These are phyloP conservation scores for Gastrophryne carolinensis DNA, from an alignment of 2,797 vertebrate genomes.

Conservation along the genomic window DNA sequence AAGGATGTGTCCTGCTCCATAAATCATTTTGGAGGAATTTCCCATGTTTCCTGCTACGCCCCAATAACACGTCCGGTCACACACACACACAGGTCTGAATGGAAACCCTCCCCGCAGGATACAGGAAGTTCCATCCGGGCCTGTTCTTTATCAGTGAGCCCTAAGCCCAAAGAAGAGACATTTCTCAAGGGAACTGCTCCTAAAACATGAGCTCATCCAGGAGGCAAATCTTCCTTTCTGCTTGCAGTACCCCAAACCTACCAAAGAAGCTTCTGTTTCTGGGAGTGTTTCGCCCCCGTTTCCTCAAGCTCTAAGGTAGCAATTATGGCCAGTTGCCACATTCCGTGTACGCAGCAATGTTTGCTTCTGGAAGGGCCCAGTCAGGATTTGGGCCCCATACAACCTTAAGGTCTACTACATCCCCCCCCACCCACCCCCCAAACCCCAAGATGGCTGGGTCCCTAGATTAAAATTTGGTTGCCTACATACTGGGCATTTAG, in stretches of 20 bases:
- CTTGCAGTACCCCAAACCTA: neutral
- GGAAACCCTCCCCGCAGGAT: neutral
- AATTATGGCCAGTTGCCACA: too few relatives aligned
- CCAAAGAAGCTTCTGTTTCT: too few relatives aligned
- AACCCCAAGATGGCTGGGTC: too few relatives aligned
- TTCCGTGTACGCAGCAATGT: too few relatives aligned
- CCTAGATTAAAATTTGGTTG: too few relatives aligned
- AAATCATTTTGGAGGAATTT: neutral
- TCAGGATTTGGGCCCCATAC: too few relatives aligned
- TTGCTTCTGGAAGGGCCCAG: too few relatives aligned
- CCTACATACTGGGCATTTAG: too few relatives aligned
- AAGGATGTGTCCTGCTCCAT: neutral
- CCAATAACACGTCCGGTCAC: conserved; percentile 10
- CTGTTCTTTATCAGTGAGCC: neutral
- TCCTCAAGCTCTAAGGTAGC: neutral
- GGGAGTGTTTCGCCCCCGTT: too few relatives aligned
- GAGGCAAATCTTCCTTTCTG: too few relatives aligned
- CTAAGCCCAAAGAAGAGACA: neutral
- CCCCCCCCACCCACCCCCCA: too few relatives aligned
- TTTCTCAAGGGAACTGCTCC: neutral
- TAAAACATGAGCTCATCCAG: neutral
- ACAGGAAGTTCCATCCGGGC: neutral
- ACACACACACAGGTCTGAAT: neutral
- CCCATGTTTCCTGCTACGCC: conserved; percentile 13
- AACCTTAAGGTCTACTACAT: too few relatives aligned